Percentiles rank a stretch among this genome's conserved stretches.
Conservation (phyloP, 53 echinoderm and acorn worm species). For the Paracentrotus lividus region DNA sequence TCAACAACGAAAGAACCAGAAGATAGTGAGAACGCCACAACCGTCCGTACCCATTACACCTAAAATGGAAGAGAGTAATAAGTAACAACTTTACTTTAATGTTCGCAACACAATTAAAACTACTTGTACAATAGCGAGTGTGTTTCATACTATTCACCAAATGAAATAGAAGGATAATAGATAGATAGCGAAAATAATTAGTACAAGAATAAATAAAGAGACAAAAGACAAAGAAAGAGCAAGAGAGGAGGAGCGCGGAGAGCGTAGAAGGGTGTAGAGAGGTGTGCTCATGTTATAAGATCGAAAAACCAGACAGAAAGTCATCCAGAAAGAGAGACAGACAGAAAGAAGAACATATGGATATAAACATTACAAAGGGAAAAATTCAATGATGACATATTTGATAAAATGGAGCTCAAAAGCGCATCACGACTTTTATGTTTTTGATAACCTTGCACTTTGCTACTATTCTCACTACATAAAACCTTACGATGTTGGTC, state of each 20-base stretch:
- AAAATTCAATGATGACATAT: too few relatives aligned
- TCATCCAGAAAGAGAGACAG: neutral
- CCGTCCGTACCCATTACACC: conserved; percentile 75
- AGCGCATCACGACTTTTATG: neutral
- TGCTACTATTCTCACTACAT: neutral
- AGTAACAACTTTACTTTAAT: neutral
- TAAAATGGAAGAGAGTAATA: conserved; percentile 1
- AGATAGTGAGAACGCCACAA: conserved; percentile 31
- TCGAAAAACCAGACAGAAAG: neutral
- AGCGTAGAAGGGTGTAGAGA: neutral
- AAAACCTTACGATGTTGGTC: neutral
- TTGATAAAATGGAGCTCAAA: neutral
- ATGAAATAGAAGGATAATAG: neutral
- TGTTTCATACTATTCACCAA: neutral
- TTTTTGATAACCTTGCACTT: neutral
- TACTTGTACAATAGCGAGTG: neutral
- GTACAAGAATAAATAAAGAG: neutral
- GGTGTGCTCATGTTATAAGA: too few relatives aligned
- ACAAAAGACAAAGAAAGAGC: neutral
- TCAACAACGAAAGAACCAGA: conserved; percentile 30
- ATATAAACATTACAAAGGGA: too few relatives aligned
- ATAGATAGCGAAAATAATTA: neutral
- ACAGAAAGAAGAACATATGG: neutral
- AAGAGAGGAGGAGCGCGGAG: neutral
- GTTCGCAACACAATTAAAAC: neutral